Base-by-base conservation (phyloP, 2,113 vertebrate genomes). In the Hiodon alosoides region DNA sequence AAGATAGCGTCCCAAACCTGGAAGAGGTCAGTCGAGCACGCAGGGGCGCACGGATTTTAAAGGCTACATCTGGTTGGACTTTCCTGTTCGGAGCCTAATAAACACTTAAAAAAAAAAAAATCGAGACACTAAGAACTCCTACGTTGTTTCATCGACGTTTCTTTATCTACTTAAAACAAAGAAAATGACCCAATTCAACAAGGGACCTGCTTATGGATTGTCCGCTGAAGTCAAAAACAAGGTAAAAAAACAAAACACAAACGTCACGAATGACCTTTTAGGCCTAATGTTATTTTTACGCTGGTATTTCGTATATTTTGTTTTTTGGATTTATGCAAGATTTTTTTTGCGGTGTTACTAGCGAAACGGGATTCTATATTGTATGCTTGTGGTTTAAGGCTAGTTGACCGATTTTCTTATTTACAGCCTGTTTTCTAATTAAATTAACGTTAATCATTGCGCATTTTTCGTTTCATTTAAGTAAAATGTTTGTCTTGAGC, bases 151-250 rank as follows among this genome's bases (percentile, higher is more conserved):
- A 64, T 47, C 51, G 73, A 60, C 53, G 46, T 51, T 16, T 68
- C 31, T 59, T 47, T 48, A 50, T 53, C 46, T 16, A n/a, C 5
- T 11, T 55, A 77, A 71, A 71, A 52, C 76, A 76, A 59, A 51
- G 16, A 67, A 75, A 64, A 81, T 94, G 93, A 89, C 90, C 76
- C 90, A 93, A 81, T 94, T 94, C 85, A 94, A 94, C 87, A 92
- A 90, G 87, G 93, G 93, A 75, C 93, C 92, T 31, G 91, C 91
- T 17, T 94, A 94, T 65, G 93, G 93, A 71, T 90, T 94, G 16
- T 93, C 93, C 48, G 92, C 93, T 54, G 92, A 94, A 82, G 92
- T 94, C 78, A 92, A 90, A 85, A 94, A 92, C 80, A 94, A 94
- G 93, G 92, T 93, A 81, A 60, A 78, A 31, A 11, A 46, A 7